Evolutionary conservation across 2,888 invertebrate species (phyloP).

Genomic region (Phragmatobia fuliginosa): DNA sequence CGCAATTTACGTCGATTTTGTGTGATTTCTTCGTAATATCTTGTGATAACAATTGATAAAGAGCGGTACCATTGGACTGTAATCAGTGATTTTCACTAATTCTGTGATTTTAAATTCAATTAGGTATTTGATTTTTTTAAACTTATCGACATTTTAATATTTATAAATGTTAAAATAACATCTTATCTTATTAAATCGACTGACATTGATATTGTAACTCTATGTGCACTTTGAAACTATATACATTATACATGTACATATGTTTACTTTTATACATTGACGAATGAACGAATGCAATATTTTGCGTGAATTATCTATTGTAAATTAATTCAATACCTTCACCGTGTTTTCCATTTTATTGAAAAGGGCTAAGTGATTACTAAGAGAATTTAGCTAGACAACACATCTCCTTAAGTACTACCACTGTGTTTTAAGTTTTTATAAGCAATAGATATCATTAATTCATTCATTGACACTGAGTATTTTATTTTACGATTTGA

Average conservation of each 20-base stretch:
- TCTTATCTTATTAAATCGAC: neutral
- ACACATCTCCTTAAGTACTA: neutral
- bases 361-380: too few species aligned
- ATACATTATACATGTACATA: neutral
- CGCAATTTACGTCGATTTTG: slow-evolving; percentile 78
- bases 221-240: neutral
- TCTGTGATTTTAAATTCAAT: slow-evolving; percentile 41
- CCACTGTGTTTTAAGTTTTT: too few species aligned
- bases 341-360: neutral
- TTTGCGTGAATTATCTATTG: neutral
- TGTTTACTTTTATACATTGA: neutral
- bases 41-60: slow-evolving; percentile 70
- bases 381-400: neutral
- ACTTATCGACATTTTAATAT: neutral
- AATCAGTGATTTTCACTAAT: slow-evolving; percentile 56
- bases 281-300: neutral
- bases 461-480: neutral
- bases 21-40: slow-evolving; percentile 74
- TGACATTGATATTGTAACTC: neutral
- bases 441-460: neutral
- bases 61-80: slow-evolving; percentile 56
- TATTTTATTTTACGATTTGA: too few species aligned
- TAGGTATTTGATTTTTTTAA: neutral
- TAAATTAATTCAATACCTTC: too few species aligned
- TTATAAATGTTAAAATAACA: neutral